These are phyloP conservation scores for Xenus cinereus DNA, from an alignment of 2,113 vertebrate species.

Conservation along the genomic window DNA sequence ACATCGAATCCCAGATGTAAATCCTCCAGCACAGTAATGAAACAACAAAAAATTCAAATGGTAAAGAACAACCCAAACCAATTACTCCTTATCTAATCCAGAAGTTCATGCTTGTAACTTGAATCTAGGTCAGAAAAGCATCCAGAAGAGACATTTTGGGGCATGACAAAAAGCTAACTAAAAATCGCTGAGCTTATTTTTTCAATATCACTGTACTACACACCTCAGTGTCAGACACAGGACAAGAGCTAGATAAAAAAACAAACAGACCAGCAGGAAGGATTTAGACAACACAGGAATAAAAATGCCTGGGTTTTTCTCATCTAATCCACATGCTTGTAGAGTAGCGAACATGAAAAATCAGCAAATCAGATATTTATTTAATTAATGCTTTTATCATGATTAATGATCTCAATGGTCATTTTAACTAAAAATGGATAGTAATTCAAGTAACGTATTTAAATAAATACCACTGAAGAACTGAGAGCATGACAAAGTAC, in stretches of 20 bases:
- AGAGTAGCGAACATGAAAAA: constrained; percentile 21
- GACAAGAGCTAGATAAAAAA: not conserved
- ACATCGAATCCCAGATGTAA: constrained; percentile 6
- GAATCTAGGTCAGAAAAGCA: constrained; percentile 30
- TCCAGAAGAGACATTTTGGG: not conserved
- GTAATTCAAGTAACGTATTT: not conserved
- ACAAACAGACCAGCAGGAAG: not conserved
- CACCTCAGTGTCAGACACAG: not conserved
- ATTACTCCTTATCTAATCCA: not conserved
- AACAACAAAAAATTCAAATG: not conserved
- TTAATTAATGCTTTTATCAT: constrained; percentile 55
- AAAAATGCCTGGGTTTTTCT: not conserved
- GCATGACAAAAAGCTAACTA: not conserved
- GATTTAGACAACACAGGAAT: not conserved
- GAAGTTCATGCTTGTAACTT: not conserved
- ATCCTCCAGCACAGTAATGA: constrained; percentile 3
- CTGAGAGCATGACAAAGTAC: not conserved
- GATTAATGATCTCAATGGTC: constrained; percentile 40
- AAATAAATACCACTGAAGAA: constrained; percentile 2
- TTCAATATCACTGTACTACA: not conserved
- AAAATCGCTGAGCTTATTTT: not conserved
- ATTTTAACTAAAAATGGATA: constrained; percentile 54
- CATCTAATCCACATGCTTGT: not conserved
- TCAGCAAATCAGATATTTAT: constrained; percentile 54
- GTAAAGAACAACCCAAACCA: not conserved